Conservation (phyloP, 2,888 invertebrate species). For the Drosophila borealis region DNA sequence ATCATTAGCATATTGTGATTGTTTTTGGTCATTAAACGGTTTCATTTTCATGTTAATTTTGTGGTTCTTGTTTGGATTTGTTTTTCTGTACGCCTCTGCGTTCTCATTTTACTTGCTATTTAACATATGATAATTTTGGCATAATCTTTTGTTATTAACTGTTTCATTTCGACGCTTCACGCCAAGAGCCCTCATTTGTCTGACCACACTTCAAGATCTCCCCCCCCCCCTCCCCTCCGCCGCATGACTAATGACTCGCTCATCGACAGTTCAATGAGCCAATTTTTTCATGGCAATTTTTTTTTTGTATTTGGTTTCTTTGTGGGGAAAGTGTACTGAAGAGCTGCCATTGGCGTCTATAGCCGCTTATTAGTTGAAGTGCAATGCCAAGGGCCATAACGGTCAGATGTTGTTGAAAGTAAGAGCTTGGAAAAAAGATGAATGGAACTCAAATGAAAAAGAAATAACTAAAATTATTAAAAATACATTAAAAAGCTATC, state of each 20-base stretch:
- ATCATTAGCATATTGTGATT: constrained; percentile 40
- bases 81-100: constrained; percentile 29
- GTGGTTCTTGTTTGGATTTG: constrained; percentile 13
- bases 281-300: constrained; percentile 54
- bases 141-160: constrained; percentile 63
- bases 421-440: constrained; percentile 35
- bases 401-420: constrained; percentile 40
- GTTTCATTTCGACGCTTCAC: constrained; percentile 42
- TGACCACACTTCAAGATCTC: constrained; percentile 28
- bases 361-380: constrained; percentile 46
- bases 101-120: constrained; percentile 40
- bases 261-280: constrained; percentile 76
- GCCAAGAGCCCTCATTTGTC: constrained; percentile 50
- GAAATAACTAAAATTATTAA: constrained; percentile 18
- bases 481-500: constrained; percentile 14
- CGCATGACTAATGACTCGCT: constrained; percentile 71
- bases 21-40: constrained; percentile 23
- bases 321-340: constrained; percentile 54
- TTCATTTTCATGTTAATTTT: constrained; percentile 61
- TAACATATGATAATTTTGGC: constrained; percentile 50
- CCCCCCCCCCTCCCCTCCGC: background rate
- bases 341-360: constrained; percentile 48
- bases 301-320: constrained; percentile 37
- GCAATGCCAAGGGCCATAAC: constrained; percentile 40
- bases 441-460: constrained; percentile 9